These are phyloP conservation scores for Helleia helle DNA, from an alignment of 2,888 invertebrate species.

Conservation along the genomic window DNA sequence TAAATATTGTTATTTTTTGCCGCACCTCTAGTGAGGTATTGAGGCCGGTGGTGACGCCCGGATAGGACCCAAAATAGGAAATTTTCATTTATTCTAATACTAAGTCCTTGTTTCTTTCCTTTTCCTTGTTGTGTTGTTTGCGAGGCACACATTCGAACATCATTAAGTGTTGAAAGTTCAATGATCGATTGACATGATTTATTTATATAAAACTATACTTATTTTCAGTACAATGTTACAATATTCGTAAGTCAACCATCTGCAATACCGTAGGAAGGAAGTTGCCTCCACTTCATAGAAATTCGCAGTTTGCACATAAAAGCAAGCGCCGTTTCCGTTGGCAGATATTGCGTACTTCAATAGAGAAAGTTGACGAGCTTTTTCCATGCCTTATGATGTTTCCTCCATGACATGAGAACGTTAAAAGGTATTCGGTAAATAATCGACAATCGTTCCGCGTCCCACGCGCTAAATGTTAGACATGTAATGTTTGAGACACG, in stretches of 20 bases:
- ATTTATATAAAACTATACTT: too few relatives aligned
- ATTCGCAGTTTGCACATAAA: constrained; percentile 9
- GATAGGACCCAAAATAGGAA: too few relatives aligned
- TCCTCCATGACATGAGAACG: constrained; percentile 17
- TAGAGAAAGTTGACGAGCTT: constrained; percentile 32
- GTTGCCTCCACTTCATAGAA: constrained; percentile 17
- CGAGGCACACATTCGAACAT: not conserved
- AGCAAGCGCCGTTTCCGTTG: constrained; percentile 2
- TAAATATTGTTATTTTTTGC: too few relatives aligned
- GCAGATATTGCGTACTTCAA: constrained; percentile 18
- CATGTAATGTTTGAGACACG: too few relatives aligned
- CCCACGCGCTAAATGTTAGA: too few relatives aligned
- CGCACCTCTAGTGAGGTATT: too few relatives aligned
- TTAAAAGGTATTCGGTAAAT: constrained; percentile 11
- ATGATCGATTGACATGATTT: too few relatives aligned
- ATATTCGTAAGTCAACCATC: constrained; percentile 1
- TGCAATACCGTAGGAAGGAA: constrained; percentile 12
- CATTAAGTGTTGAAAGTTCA: not conserved
- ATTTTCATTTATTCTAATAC: too few relatives aligned
- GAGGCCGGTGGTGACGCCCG: too few relatives aligned
- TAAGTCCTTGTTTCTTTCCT: too few relatives aligned
- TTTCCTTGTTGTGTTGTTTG: too few relatives aligned
- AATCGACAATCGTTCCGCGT: constrained; percentile 7
- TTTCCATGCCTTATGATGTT: constrained; percentile 20
- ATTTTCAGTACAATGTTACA: too few relatives aligned